A percentile compares a stretch with the other conserved stretches of the same genome.
Evolutionary conservation across 2,888 invertebrate species (phyloP).

Genomic region (Athalia rosae): DNA sequence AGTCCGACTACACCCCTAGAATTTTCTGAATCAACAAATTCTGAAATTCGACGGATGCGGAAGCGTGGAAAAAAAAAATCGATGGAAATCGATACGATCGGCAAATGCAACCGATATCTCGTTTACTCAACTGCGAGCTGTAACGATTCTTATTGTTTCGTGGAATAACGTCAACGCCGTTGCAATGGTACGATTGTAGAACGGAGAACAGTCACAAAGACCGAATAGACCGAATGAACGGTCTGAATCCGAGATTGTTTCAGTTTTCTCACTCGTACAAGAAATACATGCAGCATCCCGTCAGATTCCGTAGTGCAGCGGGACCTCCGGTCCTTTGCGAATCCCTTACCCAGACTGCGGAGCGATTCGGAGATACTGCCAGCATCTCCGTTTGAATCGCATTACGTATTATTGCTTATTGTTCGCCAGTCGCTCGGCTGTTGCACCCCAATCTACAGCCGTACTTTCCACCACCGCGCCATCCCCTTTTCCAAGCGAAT

Average conservation of each 20-base stretch:
- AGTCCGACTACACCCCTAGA: too few species aligned
- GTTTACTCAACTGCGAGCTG: too few species aligned
- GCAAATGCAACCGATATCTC: too few species aligned
- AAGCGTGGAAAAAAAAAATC: too few species aligned
- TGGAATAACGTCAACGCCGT: slow-evolving; percentile 18
- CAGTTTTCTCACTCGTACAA: slow-evolving; percentile 62
- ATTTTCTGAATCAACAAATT: too few species aligned
- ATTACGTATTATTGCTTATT: slow-evolving; percentile 72
- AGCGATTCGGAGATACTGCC: slow-evolving; percentile 66
- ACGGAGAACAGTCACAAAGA: neutral
- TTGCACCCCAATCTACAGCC: slow-evolving; percentile 33
- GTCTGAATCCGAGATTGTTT: slow-evolving; percentile 53
- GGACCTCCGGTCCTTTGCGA: slow-evolving; percentile 49
- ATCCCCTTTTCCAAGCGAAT: slow-evolving; percentile 47
- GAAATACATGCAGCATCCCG: slow-evolving; percentile 64
- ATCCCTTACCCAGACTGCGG: slow-evolving; percentile 27
- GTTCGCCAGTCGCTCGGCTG: slow-evolving; percentile 59
- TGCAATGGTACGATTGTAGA: neutral
- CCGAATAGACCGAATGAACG: slow-evolving; percentile 41
- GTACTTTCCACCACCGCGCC: slow-evolving; percentile 50
- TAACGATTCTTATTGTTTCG: slow-evolving; percentile 1
- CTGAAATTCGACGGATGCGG: too few species aligned
- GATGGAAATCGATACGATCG: too few species aligned
- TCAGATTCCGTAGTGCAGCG: slow-evolving; percentile 68
- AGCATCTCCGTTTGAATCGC: slow-evolving; percentile 70